phyloP scores from a whole-genome alignment of 2,797 vertebrate species.

The Pangasius macronema region DNA sequence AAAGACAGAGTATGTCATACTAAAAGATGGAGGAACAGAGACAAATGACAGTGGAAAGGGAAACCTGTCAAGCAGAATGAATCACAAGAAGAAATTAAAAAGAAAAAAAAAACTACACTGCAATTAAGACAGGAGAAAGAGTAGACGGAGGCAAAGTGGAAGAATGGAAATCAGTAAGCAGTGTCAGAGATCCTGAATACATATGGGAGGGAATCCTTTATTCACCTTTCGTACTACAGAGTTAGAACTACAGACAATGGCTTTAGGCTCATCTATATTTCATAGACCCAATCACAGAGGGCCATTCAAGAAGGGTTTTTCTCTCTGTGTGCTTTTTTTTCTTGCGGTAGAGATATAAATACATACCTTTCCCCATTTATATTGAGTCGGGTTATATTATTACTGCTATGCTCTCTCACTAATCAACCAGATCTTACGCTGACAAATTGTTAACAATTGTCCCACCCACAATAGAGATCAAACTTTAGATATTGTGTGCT shows the following conservation, averaged over 20 bases:
- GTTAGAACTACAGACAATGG: background rate
- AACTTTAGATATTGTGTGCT: background rate
- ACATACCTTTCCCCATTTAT: background rate
- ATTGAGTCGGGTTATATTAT: background rate
- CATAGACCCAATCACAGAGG: background rate
- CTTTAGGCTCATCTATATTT: constrained; percentile 23
- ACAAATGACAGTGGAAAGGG: background rate
- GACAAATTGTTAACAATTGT: background rate
- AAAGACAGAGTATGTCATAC: background rate
- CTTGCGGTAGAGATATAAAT: background rate
- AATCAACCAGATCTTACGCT: background rate
- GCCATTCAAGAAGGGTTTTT: background rate
- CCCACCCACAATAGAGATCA: background rate
- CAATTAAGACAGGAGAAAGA: background rate
- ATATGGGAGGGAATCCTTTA: background rate
- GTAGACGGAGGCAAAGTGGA: background rate
- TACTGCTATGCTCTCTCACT: background rate
- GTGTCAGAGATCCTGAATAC: background rate
- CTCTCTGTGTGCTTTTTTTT: background rate
- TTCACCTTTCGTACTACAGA: background rate
- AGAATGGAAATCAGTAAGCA: background rate
- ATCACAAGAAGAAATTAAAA: background rate
- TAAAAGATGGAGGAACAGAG: constrained; percentile 3
- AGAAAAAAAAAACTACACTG: background rate
- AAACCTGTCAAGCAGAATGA: background rate